Evolutionary conservation across 2,888 invertebrate genomes (phyloP).

Genomic region (Sicus ferrugineus): DNA sequence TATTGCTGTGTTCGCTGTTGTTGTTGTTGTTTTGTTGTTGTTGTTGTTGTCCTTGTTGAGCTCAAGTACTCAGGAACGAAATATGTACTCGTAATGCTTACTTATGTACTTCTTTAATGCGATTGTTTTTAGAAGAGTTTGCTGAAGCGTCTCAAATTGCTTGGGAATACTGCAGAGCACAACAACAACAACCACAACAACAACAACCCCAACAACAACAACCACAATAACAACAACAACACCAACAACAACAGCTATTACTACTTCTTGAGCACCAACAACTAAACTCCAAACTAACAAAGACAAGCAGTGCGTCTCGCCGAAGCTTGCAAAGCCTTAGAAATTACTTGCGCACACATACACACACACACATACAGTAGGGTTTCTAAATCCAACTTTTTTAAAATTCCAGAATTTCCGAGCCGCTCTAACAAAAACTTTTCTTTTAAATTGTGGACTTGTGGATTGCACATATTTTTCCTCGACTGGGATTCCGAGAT

Average conservation of each 20-base stretch:
- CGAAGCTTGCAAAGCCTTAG: not conserved
- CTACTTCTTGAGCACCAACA: not conserved
- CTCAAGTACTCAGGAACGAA: no score
- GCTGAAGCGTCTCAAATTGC: slow-evolving; percentile 31
- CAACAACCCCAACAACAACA: not conserved
- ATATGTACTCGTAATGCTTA: no score
- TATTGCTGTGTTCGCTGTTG: no score
- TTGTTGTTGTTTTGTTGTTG: no score
- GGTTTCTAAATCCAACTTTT: no score
- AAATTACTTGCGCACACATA: not conserved
- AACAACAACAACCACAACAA: slow-evolving; percentile 2
- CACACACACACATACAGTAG: not conserved
- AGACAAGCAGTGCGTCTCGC: not conserved
- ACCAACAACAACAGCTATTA: not conserved
- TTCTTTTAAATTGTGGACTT: no score
- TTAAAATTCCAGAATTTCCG: no score
- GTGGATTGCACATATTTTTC: no score
- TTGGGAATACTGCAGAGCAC: slow-evolving; percentile 12
- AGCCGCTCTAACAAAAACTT: no score
- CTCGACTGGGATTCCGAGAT: no score
- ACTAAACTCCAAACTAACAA: not conserved
- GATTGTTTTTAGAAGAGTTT: slow-evolving; percentile 31
- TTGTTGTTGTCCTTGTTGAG: no score
- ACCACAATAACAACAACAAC: not conserved
- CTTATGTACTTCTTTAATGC: not conserved